These are phyloP conservation scores for Remorina albescens DNA, from an alignment of 2,797 vertebrate genomes.

Conservation along the genomic window DNA sequence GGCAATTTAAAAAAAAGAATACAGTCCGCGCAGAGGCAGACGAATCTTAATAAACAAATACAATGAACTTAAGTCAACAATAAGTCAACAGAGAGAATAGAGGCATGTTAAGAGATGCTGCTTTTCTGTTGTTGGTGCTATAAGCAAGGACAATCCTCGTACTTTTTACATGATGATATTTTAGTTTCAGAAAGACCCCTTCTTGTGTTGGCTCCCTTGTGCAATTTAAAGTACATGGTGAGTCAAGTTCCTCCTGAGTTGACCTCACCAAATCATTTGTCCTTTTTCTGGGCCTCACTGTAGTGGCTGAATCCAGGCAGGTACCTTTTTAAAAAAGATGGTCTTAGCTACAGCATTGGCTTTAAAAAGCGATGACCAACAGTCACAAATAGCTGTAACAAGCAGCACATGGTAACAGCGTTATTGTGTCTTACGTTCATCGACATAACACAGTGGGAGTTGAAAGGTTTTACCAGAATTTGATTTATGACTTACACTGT, in stretches of 20 bases:
- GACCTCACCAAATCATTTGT: neutral
- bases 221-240: no score
- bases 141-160: neutral
- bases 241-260: neutral
- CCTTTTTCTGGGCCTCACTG: neutral
- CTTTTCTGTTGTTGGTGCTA: neutral
- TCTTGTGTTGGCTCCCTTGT: no score
- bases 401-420: neutral
- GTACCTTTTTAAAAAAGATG: neutral
- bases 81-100: constrained; percentile 7
- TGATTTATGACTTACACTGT: neutral
- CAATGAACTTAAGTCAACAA: neutral
- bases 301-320: neutral
- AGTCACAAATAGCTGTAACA: neutral
- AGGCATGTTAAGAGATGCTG: neutral
- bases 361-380: neutral
- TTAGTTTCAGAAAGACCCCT: neutral
- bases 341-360: neutral
- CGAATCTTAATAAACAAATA: constrained; percentile 16
- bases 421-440: neutral
- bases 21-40: neutral
- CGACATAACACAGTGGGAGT: neutral
- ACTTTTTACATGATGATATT: neutral
- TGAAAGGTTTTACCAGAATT: no score
- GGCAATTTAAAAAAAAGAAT: constrained; percentile 36